These are phyloP conservation scores for Allacma fusca DNA, from an alignment of 2,888 invertebrate genomes.

Conservation along the genomic window DNA sequence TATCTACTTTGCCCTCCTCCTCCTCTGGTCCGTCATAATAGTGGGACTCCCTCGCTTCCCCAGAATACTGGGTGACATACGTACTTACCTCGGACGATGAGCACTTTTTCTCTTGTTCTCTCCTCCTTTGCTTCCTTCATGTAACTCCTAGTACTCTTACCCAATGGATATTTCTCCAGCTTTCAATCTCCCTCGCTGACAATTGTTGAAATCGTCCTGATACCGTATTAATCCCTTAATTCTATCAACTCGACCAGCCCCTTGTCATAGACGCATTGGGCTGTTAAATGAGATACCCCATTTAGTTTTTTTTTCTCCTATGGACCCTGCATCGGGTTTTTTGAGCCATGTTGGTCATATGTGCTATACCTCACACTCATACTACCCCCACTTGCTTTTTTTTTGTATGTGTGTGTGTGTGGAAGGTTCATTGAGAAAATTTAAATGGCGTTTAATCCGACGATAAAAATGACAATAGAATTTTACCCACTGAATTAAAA, in stretches of 20 bases:
- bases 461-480: too few relatives aligned
- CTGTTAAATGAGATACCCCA: constrained; percentile 18
- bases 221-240: constrained; percentile 36
- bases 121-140: neutral
- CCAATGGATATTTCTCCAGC: neutral
- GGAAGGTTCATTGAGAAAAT: too few relatives aligned
- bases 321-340: neutral
- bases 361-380: too few relatives aligned
- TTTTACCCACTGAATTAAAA: too few relatives aligned
- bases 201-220: constrained; percentile 31
- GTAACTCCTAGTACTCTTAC: constrained; percentile 12
- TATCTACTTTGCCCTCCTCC: constrained; percentile 7
- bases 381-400: too few relatives aligned
- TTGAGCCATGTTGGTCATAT: neutral
- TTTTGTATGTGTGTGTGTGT: too few relatives aligned
- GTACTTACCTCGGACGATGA: constrained; percentile 5
- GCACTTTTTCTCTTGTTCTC: constrained; percentile 20
- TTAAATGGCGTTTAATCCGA: too few relatives aligned
- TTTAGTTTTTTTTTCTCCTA: neutral
- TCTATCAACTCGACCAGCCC: constrained; percentile 37
- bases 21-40: constrained; percentile 21
- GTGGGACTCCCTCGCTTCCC: too few relatives aligned
- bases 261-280: constrained; percentile 18
- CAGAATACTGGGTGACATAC: neutral
- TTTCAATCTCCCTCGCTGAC: constrained; percentile 31